Evolutionary conservation across 2,888 invertebrate species (phyloP).

Genomic region (Morpho helenor): DNA sequence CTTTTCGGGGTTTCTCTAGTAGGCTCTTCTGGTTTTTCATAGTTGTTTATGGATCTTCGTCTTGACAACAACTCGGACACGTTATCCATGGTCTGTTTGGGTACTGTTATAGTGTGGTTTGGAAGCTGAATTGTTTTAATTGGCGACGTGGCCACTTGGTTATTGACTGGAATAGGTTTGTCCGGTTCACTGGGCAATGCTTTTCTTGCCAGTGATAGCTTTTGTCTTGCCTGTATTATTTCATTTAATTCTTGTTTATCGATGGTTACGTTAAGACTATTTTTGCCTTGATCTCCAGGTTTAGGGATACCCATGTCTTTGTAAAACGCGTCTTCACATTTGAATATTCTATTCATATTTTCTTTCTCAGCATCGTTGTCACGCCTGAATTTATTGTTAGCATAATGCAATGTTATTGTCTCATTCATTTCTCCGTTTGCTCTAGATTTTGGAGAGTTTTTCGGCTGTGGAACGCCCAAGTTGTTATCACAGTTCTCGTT

Average conservation of each 20-base stretch:
- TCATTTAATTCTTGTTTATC: conserved; percentile 72
- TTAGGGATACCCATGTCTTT: conserved; percentile 59
- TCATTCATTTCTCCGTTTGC: conserved; percentile 52
- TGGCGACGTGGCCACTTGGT: conserved; percentile 47
- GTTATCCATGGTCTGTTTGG: conserved; percentile 63
- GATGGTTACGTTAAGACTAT: conserved; percentile 60
- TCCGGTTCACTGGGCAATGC: conserved; percentile 59
- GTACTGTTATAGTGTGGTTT: conserved; percentile 67
- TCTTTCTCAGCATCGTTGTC: conserved; percentile 65
- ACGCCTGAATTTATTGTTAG: conserved; percentile 58
- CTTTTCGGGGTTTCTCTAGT: conserved; percentile 56
- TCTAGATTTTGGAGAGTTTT: conserved; percentile 45
- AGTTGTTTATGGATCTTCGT: conserved; percentile 54
- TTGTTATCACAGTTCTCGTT: conserved; percentile 60
- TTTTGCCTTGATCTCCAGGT: conserved; percentile 46
- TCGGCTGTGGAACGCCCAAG: conserved; percentile 25
- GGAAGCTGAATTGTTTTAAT: conserved; percentile 65
- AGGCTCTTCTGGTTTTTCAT: conserved; percentile 50
- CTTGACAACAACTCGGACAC: conserved; percentile 63
- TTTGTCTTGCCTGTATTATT: conserved; percentile 69
- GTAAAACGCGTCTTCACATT: conserved; percentile 64
- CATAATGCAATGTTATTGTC: conserved; percentile 63
- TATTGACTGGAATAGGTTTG: conserved; percentile 35
- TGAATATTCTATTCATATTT: conserved; percentile 54
- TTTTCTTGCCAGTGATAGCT: conserved; percentile 63